phyloP scores from a whole-genome alignment of 2,113 vertebrate genomes.

The Phyllostomus hastatus region DNA sequence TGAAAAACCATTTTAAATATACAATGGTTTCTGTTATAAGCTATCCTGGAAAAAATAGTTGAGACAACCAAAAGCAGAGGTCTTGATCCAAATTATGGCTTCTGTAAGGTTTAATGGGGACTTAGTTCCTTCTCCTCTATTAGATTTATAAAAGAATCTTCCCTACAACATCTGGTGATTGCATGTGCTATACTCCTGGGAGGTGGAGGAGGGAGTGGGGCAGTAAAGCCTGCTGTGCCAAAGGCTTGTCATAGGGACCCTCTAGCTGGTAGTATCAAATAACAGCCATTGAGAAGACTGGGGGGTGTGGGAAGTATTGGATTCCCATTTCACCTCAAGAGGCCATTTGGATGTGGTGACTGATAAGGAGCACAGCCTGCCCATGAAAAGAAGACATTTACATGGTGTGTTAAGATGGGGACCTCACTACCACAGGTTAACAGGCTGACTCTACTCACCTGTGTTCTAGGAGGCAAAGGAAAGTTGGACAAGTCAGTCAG shows the following conservation, averaged over 20 bases:
- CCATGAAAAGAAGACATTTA: background rate
- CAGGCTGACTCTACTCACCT: background rate
- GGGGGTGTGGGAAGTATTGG: background rate
- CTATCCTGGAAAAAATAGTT: background rate
- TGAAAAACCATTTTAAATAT: background rate
- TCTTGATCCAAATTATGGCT: background rate
- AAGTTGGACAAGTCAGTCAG: background rate
- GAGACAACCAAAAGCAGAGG: background rate
- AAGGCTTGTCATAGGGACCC: background rate
- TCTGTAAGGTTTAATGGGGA: background rate
- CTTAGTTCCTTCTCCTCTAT: background rate
- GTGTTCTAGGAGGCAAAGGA: background rate
- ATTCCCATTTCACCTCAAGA: background rate
- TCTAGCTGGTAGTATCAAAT: background rate
- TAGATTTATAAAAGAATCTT: background rate
- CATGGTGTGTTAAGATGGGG: background rate
- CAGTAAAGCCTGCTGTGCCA: background rate
- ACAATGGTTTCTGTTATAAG: background rate
- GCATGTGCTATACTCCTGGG: background rate
- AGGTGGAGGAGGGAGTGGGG: background rate
- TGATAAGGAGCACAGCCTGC: background rate
- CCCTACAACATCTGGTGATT: background rate
- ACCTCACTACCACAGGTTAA: background rate
- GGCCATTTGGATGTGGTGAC: background rate
- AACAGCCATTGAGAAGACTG: background rate